Conservation (phyloP, 2,113 vertebrate genomes). For the Pomatostomus ruficeps region DNA sequence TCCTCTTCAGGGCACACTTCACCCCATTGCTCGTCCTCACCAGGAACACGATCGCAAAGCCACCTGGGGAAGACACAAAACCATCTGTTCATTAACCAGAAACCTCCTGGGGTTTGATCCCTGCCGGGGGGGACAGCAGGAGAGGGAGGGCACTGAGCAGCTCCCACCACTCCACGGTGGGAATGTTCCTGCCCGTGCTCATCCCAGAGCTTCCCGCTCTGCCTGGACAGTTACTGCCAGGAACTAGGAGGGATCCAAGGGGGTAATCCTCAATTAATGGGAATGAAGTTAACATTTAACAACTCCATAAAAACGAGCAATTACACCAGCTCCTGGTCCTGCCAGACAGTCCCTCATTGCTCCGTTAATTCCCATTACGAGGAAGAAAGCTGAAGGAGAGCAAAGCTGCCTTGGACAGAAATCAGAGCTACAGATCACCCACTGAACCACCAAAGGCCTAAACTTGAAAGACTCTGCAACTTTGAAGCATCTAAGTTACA, state of each 20-base stretch:
- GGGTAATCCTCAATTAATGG: neutral
- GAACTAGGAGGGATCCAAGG: neutral
- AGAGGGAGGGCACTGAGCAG: neutral
- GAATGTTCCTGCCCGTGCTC: rapidly evolving
- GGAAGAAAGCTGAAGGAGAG: neutral
- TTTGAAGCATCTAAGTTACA: neutral
- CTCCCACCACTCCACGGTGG: rapidly evolving
- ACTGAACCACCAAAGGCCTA: neutral
- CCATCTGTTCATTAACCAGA: neutral
- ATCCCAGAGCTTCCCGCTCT: neutral
- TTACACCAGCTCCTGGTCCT: neutral
- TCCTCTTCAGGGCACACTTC: constrained; percentile 94
- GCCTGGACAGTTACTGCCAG: neutral
- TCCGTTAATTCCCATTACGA: neutral
- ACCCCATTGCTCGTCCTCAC: constrained; percentile 90
- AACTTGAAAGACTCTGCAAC: neutral
- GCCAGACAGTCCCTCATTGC: neutral
- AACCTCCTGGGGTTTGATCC: neutral
- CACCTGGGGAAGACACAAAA: constrained; percentile 73
- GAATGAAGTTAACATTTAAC: neutral
- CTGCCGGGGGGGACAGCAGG: neutral
- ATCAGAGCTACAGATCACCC: neutral
- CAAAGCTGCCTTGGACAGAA: neutral
- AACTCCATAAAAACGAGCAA: neutral
- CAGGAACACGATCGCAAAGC: constrained; percentile 95